Evolutionary conservation across 2,888 invertebrate genomes (phyloP), one percentile per base, ranked within the genome.

Genomic region (Macaria notata): DNA sequence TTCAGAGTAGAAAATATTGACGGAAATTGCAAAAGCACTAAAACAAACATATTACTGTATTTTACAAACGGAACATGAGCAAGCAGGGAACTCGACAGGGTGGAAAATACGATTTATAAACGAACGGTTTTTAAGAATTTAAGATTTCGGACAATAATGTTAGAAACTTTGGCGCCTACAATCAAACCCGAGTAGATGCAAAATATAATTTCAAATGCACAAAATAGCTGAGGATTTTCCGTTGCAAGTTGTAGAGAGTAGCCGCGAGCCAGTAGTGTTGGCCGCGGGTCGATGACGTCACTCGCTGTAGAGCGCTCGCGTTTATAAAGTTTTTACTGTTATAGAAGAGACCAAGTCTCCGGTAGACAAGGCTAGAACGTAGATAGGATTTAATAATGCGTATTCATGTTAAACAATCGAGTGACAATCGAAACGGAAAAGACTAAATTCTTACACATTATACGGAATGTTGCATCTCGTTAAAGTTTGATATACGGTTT

Each of bases 371-470:
- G 90, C 90, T 90, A 91, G 89, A 54, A 76, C 33, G 82, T 91
- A 90, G 90, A 87, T 91, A 91, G 90, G 83, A 83, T 78, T 82
- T 78, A 76, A 79, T 73, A 84, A 86, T 81, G 76, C 73, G 79
- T 86, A 83, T 83, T 87, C 84, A 84, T 81, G 78, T 83, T 86
- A 84, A 80, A 83, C 78, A 84, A 86, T 81, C 76, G 83, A 84
- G 84, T 88, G 88, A 88, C 84, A 84, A 86, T 79, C 87, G 90
- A 82, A 91, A 90, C 90, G 86, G 86, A 91, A 78, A 91, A 90
- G 90, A 90, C 90, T 90, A 85, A 91, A 90, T 86, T 86, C 88
- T 85, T 84, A 83, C 77, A 84, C 81, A 83, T 78, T 86, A 83
- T 87, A 87, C 84, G 84, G 83, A 85, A 86, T 90, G 86, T 88